Percentiles rank a stretch among this genome's conserved stretches.
Evolutionary conservation across 2,888 invertebrate genomes (phyloP).

Genomic region (Drosophila emarginata): DNA sequence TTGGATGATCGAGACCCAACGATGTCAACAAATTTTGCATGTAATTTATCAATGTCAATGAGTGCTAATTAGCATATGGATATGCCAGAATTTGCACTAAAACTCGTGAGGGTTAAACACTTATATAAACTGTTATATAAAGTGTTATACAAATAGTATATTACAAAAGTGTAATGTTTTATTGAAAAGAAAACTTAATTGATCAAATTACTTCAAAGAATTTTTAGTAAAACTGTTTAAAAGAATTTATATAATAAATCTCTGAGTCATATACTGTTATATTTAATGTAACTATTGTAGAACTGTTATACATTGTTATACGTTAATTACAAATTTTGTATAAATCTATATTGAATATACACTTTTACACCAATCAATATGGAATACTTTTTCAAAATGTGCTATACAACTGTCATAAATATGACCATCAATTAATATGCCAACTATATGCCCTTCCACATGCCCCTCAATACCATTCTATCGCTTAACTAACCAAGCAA

Average conservation of each 20-base stretch:
- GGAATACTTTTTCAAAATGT: neutral
- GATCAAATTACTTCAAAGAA: no score
- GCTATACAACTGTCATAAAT: conserved; percentile 22
- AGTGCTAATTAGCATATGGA: conserved; percentile 52
- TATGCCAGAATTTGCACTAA: neutral
- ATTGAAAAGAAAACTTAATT: no score
- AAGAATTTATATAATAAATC: no score
- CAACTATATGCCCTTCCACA: neutral
- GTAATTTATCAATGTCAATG: conserved; percentile 65
- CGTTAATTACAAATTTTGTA: no score
- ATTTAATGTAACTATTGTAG: no score
- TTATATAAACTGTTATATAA: neutral
- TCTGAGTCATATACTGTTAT: no score
- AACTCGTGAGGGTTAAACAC: neutral
- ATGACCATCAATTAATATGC: neutral
- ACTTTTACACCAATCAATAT: neutral
- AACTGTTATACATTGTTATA: no score
- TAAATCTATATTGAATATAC: neutral
- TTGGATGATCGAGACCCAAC: no score
- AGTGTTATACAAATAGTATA: no score
- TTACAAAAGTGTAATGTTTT: no score
- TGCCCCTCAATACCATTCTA: conserved; percentile 4
- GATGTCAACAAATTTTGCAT: neutral
- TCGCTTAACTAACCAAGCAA: conserved; percentile 18
- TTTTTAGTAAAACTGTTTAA: no score